A percentile compares a stretch with the other conserved stretches of the same genome.
Conservation (phyloP, 2,888 invertebrate genomes). For the Syritta pipiens region DNA sequence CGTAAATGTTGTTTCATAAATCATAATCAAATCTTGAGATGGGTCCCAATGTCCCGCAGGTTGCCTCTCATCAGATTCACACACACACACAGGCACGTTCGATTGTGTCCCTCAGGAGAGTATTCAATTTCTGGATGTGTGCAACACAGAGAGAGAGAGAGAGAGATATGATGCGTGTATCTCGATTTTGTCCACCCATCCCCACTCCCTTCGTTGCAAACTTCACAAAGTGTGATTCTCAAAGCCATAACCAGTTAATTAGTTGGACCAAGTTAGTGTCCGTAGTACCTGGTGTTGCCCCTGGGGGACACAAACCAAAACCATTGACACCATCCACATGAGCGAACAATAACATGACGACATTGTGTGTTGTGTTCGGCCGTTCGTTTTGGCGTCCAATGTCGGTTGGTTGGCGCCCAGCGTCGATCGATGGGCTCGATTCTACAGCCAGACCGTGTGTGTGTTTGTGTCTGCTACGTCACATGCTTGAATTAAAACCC, state of each 20-base stretch:
- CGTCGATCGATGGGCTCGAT: too few relatives aligned
- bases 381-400: too few relatives aligned
- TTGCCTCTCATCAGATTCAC: conserved; percentile 46
- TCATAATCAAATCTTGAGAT: conserved; percentile 62
- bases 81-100: conserved; percentile 26
- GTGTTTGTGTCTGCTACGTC: conserved; percentile 43
- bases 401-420: too few relatives aligned
- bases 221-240: conserved; percentile 66
- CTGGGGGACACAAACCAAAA: conserved; percentile 62
- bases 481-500: conserved; percentile 72
- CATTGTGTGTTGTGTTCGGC: too few relatives aligned
- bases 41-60: conserved; percentile 34
- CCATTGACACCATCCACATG: conserved; percentile 68
- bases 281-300: conserved; percentile 48
- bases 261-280: conserved; percentile 65
- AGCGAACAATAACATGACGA: conserved; percentile 60
- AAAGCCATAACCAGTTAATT: conserved; percentile 69
- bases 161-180: conserved; percentile 29
- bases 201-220: conserved; percentile 27
- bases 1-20: conserved; percentile 63
- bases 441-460: conserved; percentile 2
- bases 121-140: conserved; percentile 45
- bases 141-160: not conserved
- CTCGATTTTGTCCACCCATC: not conserved
- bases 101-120: conserved; percentile 49